Conservation (phyloP, 2,113 vertebrate genomes). For the Phocoena sinus region DNA sequence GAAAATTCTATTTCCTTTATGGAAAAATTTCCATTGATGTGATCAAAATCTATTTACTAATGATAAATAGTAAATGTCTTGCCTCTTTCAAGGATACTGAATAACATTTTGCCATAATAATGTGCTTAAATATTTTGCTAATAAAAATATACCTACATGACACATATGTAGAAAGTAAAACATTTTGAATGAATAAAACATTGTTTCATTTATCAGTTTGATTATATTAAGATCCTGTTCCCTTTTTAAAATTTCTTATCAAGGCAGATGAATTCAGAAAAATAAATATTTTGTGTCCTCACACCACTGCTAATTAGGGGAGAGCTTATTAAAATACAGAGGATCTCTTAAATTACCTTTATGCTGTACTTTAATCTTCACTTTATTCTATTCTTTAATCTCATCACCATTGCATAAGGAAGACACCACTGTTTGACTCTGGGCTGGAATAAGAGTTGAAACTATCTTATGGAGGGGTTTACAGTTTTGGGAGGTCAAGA, state of each 20-base stretch:
- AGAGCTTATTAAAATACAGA: neutral
- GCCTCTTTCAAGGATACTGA: neutral
- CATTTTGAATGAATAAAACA: neutral
- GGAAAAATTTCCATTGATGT: neutral
- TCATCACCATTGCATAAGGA: neutral
- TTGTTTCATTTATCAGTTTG: neutral
- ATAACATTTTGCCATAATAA: neutral
- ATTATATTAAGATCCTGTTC: neutral
- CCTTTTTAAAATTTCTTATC: neutral
- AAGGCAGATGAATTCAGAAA: neutral
- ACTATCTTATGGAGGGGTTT: neutral
- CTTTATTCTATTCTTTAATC: neutral
- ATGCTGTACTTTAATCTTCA: neutral
- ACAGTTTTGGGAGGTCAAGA: neutral
- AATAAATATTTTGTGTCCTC: neutral
- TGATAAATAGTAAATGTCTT: neutral
- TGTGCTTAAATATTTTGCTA: neutral
- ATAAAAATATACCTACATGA: neutral
- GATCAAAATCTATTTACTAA: neutral
- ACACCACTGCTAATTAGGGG: neutral
- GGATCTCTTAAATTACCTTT: neutral
- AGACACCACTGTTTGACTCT: neutral
- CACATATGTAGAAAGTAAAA: neutral
- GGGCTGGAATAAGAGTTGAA: neutral
- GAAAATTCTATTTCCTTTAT: neutral